Evolutionary conservation across 2,113 vertebrate genomes (phyloP).

Genomic region (Paraplagusia blochii): DNA sequence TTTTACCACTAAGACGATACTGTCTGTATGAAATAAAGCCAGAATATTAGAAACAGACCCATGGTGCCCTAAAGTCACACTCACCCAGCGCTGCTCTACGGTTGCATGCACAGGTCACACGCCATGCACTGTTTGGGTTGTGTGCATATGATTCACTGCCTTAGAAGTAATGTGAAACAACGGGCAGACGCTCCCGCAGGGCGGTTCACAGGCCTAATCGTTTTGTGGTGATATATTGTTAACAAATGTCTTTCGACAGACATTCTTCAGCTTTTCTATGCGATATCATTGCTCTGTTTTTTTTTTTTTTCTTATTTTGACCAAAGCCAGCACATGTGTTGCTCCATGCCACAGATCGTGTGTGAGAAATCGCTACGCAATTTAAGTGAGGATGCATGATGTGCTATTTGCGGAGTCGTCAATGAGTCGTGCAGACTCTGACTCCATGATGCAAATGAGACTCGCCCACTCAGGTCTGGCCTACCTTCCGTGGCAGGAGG

Average conservation of each 20-base stretch:
- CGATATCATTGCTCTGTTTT: slow-evolving; percentile 43
- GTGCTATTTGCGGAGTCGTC: slow-evolving; percentile 55
- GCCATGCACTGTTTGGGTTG: slow-evolving; percentile 40
- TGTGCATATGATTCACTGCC: slow-evolving; percentile 46
- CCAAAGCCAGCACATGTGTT: slow-evolving; percentile 16
- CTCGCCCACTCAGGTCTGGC: slow-evolving; percentile 59
- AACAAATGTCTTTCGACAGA: slow-evolving; percentile 45
- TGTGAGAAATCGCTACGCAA: slow-evolving; percentile 9
- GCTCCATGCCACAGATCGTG: slow-evolving; percentile 13
- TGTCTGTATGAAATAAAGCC: neutral
- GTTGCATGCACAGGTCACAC: slow-evolving; percentile 31
- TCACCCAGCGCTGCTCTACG: slow-evolving; percentile 20
- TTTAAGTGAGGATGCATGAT: slow-evolving; percentile 48
- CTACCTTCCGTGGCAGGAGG: slow-evolving; percentile 49
- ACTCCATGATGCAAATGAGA: slow-evolving; percentile 54
- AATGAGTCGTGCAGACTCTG: slow-evolving; percentile 61
- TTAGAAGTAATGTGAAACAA: slow-evolving; percentile 61
- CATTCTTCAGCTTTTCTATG: slow-evolving; percentile 21
- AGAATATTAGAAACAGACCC: slow-evolving; percentile 1
- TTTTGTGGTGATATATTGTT: slow-evolving; percentile 33
- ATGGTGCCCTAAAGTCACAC: slow-evolving; percentile 19
- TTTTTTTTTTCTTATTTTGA: slow-evolving; percentile 25
- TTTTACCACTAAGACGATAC: neutral
- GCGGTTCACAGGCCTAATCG: slow-evolving; percentile 34
- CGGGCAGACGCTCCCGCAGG: slow-evolving; percentile 54